Conservation (phyloP, 2,888 invertebrate genomes). For the Nomada goodeniana region DNA sequence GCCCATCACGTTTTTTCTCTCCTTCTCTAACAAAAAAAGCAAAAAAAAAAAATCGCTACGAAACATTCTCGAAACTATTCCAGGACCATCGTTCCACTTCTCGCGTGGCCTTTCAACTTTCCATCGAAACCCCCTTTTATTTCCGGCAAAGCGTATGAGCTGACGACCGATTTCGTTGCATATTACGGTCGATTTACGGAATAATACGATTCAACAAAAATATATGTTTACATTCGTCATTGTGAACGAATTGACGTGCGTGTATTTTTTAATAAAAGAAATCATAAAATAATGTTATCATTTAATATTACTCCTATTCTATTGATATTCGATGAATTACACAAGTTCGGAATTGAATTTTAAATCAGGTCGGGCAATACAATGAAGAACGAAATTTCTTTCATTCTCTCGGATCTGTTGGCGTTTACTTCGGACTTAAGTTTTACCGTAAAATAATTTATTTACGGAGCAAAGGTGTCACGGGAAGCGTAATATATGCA, state of each 20-base stretch:
- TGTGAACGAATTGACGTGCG: not conserved
- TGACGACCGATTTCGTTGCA: not conserved
- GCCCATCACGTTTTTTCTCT: not conserved
- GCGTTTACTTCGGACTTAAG: too few species aligned
- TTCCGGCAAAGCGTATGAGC: not conserved
- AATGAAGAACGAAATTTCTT: too few species aligned
- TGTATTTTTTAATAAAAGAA: too few species aligned
- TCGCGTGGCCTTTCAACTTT: conserved; percentile 4
- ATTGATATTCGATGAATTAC: too few species aligned
- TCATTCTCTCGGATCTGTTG: too few species aligned
- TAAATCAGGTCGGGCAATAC: too few species aligned
- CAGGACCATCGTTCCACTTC: not conserved
- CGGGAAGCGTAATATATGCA: too few species aligned
- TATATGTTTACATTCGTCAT: not conserved
- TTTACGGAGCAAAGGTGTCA: too few species aligned
- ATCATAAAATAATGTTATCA: too few species aligned
- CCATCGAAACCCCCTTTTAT: not conserved
- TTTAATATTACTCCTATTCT: too few species aligned
- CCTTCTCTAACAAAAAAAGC: not conserved
- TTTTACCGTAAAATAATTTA: too few species aligned
- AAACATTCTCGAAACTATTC: conserved; percentile 47
- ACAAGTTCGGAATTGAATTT: too few species aligned
- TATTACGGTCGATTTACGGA: conserved; percentile 22
- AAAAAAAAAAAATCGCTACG: not conserved
- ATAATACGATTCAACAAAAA: not conserved